Base-by-base conservation (phyloP, 2,888 invertebrate species). In the Heliconius cydno region DNA sequence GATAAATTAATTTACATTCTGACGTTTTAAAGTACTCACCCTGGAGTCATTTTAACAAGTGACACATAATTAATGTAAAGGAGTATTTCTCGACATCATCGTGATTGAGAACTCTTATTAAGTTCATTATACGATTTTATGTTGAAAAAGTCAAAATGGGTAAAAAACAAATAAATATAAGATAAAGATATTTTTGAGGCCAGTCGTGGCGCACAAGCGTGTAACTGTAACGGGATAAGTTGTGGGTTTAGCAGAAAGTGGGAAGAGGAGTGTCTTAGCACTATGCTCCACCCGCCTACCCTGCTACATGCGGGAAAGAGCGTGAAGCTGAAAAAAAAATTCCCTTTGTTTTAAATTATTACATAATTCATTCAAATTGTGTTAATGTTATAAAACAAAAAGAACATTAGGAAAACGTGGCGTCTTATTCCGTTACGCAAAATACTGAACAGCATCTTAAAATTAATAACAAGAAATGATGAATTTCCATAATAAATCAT, bases 61-160 rank as follows among this genome's bases (percentile, higher is more conserved):
- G 75, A 75, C 78, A 80, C 57, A n/a, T 68, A 67, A 78, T 74
- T 74, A 74, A 67, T 19, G 25, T 41, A 10, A 68, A 74, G 66
- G n/a, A 63, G 22, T 52, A n/a, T 63, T 71, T 30, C n/a, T 7
- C 68, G 15, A 19, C 22, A n/a, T 38, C n/a, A 22, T 38, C n/a
- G 12, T 38, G 63, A 63, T 34, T 71, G 60, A 74, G 7, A n/a
- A 3, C 34, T 13, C 34, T 74, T 63, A n/a, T 63, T 63, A 38
- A 52, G 12, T 30, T 72, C 30, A 38, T 68, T 68, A 67, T 22
- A 34, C 22, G 67, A 67, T 67, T 30, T 5, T 10, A 38, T 38
- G 38, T 38, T 38, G 1, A 38, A 10, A 38, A 38, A 38, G 38
- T 38, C 15, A 28, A 52, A 52, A 52, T 52, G 15, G 38, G 38